phyloP scores from a whole-genome alignment of 2,797 vertebrate species.

The Tympanoctomys barrerae region DNA sequence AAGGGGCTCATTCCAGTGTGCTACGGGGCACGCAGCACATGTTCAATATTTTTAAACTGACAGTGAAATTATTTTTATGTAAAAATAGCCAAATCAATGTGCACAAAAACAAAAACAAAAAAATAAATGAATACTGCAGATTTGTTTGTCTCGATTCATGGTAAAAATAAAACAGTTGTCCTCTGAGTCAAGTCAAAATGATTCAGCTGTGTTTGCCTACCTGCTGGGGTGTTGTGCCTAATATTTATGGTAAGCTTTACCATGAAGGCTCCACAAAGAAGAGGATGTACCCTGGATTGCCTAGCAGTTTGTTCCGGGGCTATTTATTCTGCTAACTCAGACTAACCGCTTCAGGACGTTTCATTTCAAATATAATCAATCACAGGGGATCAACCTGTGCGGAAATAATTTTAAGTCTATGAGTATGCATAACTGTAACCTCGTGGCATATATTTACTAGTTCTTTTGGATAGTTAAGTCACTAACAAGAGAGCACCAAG shows the following conservation, averaged over 20 bases:
- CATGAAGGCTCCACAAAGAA: neutral
- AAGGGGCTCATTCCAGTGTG: neutral
- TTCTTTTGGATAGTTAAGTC: neutral
- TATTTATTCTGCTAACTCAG: neutral
- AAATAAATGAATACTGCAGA: slow-evolving; percentile 15
- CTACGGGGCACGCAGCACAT: neutral
- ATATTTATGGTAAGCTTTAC: slow-evolving; percentile 40
- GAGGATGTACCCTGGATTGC: slow-evolving; percentile 1
- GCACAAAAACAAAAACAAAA: neutral
- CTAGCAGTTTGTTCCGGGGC: slow-evolving; percentile 45
- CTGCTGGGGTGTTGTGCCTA: neutral
- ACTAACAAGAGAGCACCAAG: neutral
- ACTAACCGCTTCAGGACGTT: neutral
- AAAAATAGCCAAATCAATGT: slow-evolving; percentile 25
- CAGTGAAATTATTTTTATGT: slow-evolving; percentile 52
- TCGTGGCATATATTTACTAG: neutral
- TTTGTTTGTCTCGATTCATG: slow-evolving; percentile 58
- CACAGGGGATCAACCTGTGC: neutral
- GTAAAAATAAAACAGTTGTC: slow-evolving; percentile 58
- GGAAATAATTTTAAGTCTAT: neutral
- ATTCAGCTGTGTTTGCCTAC: slow-evolving; percentile 67
- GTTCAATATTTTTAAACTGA: slow-evolving; percentile 36
- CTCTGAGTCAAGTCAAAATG: slow-evolving; percentile 72
- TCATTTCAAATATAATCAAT: slow-evolving; percentile 33
- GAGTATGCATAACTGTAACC: neutral